These are phyloP conservation scores for Varecia variegata DNA, from an alignment of 2,797 vertebrate species.

Conservation along the genomic window DNA sequence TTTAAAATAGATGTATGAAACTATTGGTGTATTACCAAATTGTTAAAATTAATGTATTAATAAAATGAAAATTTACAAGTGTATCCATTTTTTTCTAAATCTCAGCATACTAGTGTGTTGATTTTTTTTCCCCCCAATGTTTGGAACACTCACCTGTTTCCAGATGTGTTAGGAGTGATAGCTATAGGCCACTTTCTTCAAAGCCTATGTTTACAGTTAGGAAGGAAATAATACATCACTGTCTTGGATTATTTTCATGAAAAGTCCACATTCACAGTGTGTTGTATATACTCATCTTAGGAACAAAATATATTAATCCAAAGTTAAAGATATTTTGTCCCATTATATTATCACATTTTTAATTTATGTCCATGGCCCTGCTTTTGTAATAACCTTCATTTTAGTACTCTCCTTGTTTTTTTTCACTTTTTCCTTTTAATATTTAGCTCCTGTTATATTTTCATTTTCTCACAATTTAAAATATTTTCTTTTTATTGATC, in stretches of 20 bases:
- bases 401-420: not conserved
- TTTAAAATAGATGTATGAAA: slow-evolving; percentile 21
- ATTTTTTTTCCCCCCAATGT: not conserved
- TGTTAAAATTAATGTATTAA: not conserved
- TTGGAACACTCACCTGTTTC: not conserved
- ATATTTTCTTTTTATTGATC: not conserved
- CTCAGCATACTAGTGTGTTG: not conserved
- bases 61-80: not conserved
- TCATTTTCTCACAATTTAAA: not conserved
- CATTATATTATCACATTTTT: not conserved
- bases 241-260: not conserved
- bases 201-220: not conserved
- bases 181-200: not conserved
- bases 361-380: not conserved
- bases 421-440: not conserved
- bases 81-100: not conserved
- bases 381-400: not conserved
- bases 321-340: not conserved
- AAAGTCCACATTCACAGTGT: not conserved
- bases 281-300: not conserved
- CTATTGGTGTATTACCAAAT: not conserved
- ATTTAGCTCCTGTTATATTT: not conserved
- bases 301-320: not conserved
- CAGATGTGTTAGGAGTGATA: not conserved
- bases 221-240: not conserved